Evolutionary conservation across 2,888 invertebrate species (phyloP).

Genomic region (Ophion slaviceki): DNA sequence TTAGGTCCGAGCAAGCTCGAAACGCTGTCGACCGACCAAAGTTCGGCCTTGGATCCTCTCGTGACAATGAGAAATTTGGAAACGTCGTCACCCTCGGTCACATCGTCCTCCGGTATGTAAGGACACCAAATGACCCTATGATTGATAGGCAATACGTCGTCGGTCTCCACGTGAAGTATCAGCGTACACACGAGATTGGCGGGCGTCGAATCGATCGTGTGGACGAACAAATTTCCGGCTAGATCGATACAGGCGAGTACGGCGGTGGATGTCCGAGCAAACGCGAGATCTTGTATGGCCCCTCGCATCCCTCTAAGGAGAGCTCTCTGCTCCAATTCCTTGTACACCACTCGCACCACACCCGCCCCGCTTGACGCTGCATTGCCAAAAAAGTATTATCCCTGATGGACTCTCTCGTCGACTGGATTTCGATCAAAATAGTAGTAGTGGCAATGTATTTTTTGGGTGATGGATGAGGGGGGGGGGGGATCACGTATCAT

Average conservation of each 20-base stretch:
- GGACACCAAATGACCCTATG: slow-evolving; percentile 97
- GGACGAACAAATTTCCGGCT: slow-evolving; percentile 92
- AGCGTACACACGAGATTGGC: slow-evolving; percentile 84
- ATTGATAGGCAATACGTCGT: slow-evolving; percentile 83
- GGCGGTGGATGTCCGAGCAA: slow-evolving; percentile 92
- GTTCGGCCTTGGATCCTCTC: slow-evolving; percentile 88
- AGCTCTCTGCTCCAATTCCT: slow-evolving; percentile 89
- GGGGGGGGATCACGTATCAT: no score
- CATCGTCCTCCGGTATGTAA: slow-evolving; percentile 90
- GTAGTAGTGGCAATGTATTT: no score
- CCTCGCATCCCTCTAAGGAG: slow-evolving; percentile 95
- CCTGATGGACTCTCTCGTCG: neutral
- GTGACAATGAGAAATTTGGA: slow-evolving; percentile 92
- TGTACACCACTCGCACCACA: slow-evolving; percentile 93
- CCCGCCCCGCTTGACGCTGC: slow-evolving; percentile 84
- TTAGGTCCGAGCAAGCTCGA: slow-evolving; percentile 75
- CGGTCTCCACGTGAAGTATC: slow-evolving; percentile 86
- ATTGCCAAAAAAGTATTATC: neutral
- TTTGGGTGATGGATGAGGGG: no score
- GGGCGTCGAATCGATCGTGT: slow-evolving; percentile 88
- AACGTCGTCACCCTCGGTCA: slow-evolving; percentile 86
- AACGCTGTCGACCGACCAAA: slow-evolving; percentile 78
- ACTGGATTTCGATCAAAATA: no score
- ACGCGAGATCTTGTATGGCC: slow-evolving; percentile 95
- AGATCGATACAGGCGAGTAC: slow-evolving; percentile 95